Evolutionary conservation across 2,888 invertebrate species (phyloP).

Genomic region (Drosophila peninsularis): DNA sequence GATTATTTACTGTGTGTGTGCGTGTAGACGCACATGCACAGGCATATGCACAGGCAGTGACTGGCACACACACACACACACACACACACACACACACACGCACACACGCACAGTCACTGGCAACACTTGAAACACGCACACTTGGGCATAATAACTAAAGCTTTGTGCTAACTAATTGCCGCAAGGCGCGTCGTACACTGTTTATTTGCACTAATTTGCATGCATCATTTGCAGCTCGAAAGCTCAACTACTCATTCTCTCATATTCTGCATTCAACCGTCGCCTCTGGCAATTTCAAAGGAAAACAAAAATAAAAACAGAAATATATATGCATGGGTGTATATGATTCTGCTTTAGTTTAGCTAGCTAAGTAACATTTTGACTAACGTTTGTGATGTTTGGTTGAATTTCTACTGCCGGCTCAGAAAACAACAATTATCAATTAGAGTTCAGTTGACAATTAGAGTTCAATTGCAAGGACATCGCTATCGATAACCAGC

Average conservation of each 20-base stretch:
- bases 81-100: constrained; percentile 12
- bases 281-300: neutral
- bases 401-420: constrained; percentile 1
- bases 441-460: neutral
- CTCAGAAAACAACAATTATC: constrained; percentile 1
- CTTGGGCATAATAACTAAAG: constrained; percentile 72
- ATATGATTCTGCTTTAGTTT: constrained; percentile 15
- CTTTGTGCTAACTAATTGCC: constrained; percentile 75
- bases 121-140: constrained; percentile 49
- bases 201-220: constrained; percentile 75
- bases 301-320: neutral
- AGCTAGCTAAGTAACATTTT: constrained; percentile 19
- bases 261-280: neutral
- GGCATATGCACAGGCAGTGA: neutral
- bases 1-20: constrained; percentile 61
- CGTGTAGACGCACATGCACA: constrained; percentile 10
- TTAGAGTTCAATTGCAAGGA: constrained; percentile 3
- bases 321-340: neutral
- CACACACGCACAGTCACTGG: constrained; percentile 2
- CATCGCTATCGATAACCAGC: constrained; percentile 5
- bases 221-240: constrained; percentile 65
- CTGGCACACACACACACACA: constrained; percentile 1
- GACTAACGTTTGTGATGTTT: neutral
- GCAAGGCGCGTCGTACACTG: constrained; percentile 44
- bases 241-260: constrained; percentile 8